These are phyloP conservation scores for Protosalanx chinensis DNA, from an alignment of 2,797 vertebrate genomes.

Conservation along the genomic window DNA sequence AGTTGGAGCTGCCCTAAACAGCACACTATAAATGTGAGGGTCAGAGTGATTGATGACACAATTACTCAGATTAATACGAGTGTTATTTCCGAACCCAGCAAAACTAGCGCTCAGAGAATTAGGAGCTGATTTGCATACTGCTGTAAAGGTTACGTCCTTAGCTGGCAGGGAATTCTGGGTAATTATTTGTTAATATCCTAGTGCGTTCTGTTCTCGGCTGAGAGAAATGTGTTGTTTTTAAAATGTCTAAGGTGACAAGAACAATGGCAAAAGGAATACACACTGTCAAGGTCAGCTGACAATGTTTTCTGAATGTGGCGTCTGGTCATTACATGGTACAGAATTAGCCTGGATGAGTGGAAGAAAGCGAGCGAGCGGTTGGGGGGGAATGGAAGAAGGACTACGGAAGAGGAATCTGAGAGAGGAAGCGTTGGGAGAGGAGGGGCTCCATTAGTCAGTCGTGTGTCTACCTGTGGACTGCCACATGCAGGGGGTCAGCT, in stretches of 20 bases:
- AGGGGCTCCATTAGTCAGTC: not conserved
- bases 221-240: not conserved
- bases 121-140: conserved; percentile 23
- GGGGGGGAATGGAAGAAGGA: no score
- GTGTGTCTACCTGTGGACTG: not conserved
- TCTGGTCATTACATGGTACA: not conserved
- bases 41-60: conserved; percentile 19
- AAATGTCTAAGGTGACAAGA: not conserved
- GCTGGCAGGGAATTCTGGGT: conserved; percentile 11
- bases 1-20: conserved; percentile 15
- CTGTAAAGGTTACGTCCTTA: conserved; percentile 26
- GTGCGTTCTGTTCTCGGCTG: not conserved
- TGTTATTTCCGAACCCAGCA: conserved; percentile 12
- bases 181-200: conserved; percentile 24
- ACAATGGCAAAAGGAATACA: not conserved
- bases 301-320: not conserved
- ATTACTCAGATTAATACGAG: conserved; percentile 13
- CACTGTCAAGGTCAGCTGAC: not conserved
- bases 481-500: not conserved
- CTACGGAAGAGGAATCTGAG: not conserved
- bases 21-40: conserved; percentile 10
- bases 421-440: not conserved
- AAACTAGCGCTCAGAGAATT: conserved; percentile 15
- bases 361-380: not conserved
- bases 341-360: not conserved